These are phyloP conservation scores for Drosophila testacea DNA, from an alignment of 2,888 invertebrate genomes.

Conservation along the genomic window DNA sequence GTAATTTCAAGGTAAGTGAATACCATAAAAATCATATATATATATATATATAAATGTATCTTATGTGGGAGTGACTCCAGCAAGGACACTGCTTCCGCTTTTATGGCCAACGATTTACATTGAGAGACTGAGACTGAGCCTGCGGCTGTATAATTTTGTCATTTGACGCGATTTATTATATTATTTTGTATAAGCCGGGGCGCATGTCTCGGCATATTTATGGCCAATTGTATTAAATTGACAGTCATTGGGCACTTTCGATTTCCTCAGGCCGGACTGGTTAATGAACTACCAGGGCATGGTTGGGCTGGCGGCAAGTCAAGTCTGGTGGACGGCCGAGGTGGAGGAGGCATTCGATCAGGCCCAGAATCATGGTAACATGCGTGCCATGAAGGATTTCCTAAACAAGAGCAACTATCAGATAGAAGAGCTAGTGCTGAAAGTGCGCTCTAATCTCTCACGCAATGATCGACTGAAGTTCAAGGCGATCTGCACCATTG, in stretches of 20 bases:
- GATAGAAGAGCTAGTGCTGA: conserved; percentile 93
- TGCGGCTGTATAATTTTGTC: conserved; percentile 82
- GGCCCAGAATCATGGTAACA: conserved; percentile 88
- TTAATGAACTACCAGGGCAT: conserved; percentile 95
- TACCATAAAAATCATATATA: conserved; percentile 56
- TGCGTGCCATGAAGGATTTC: conserved; percentile 96
- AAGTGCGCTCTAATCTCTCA: conserved; percentile 89
- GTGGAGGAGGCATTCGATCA: conserved; percentile 94
- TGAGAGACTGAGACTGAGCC: conserved; percentile 48
- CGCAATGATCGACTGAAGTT: conserved; percentile 95
- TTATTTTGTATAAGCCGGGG: conserved; percentile 68
- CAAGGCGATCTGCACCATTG: conserved; percentile 94
- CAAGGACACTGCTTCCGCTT: conserved; percentile 48
- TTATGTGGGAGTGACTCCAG: conserved; percentile 9
- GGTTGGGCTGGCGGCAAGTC: conserved; percentile 93
- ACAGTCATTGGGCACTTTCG: conserved; percentile 77
- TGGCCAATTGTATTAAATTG: conserved; percentile 81
- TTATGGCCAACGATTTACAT: conserved; percentile 80
- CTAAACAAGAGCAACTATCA: conserved; percentile 91
- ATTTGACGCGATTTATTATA: conserved; percentile 83
- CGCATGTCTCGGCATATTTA: conserved; percentile 74
- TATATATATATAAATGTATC: conserved; percentile 31
- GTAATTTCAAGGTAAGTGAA: conserved; percentile 87
- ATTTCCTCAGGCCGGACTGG: conserved; percentile 90
- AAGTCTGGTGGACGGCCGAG: conserved; percentile 98